A percentile compares a stretch with the other conserved stretches of the same genome.
These are phyloP conservation scores for Argyresthia goedartella DNA, from an alignment of 2,888 invertebrate species.

Conservation along the genomic window DNA sequence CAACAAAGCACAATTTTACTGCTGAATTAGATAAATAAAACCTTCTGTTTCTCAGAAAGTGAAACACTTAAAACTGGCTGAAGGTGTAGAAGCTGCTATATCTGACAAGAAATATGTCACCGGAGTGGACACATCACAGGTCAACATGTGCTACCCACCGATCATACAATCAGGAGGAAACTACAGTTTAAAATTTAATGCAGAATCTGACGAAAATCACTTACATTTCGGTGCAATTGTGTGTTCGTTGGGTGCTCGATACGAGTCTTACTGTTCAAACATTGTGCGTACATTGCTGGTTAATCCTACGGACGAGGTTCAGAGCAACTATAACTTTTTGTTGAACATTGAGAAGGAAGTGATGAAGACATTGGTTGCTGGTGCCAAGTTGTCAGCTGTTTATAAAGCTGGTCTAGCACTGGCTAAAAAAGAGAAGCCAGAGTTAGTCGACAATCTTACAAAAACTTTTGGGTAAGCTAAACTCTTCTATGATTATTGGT, in stretches of 20 bases:
- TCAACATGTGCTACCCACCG: constrained; percentile 98
- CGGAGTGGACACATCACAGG: constrained; percentile 87
- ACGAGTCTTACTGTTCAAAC: constrained; percentile 98
- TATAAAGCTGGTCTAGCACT: constrained; percentile 86
- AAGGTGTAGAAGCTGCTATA: constrained; percentile 93
- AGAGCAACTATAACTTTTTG: constrained; percentile 93
- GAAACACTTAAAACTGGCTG: constrained; percentile 94
- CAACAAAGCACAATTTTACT: too few relatives aligned
- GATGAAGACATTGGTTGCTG: constrained; percentile 85
- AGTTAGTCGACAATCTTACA: constrained; percentile 88
- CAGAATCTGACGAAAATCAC: constrained; percentile 92
- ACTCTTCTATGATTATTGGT: not conserved
- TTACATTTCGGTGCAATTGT: constrained; percentile 97
- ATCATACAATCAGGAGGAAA: constrained; percentile 99
- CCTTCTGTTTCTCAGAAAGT: constrained; percentile 80
- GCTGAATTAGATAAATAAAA: too few relatives aligned
- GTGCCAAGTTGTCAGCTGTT: constrained; percentile 86
- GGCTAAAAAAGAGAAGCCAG: constrained; percentile 89
- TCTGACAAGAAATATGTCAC: constrained; percentile 96
- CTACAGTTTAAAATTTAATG: constrained; percentile 97
- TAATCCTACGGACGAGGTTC: constrained; percentile 84
- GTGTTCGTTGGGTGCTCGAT: constrained; percentile 93
- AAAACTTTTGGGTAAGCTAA: constrained; percentile 85
- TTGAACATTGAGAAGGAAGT: constrained; percentile 92
- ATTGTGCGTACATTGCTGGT: constrained; percentile 96